These are phyloP conservation scores for Syrmaticus mikado DNA, from an alignment of 2,113 vertebrate genomes.

Conservation along the genomic window DNA sequence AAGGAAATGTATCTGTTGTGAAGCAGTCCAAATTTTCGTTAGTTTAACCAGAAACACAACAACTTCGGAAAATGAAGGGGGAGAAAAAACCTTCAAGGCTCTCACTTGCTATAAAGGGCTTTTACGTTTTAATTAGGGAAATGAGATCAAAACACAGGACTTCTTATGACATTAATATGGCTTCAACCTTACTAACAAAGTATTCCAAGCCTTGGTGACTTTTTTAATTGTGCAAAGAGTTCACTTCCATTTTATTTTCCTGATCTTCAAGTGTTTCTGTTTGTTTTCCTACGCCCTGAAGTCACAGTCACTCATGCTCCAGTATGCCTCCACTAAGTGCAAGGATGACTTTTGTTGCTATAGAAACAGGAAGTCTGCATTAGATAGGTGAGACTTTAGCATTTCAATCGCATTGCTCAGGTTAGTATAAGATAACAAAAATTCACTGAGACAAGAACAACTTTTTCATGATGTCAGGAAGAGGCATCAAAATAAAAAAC, in stretches of 20 bases:
- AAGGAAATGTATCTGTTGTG: neutral
- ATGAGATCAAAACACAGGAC: constrained; percentile 13
- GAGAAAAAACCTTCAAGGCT: neutral
- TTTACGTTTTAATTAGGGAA: constrained; percentile 51
- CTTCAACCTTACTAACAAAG: neutral
- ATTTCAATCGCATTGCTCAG: neutral
- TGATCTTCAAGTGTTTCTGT: neutral
- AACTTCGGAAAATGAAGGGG: neutral
- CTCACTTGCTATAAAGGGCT: neutral
- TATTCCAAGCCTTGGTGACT: neutral
- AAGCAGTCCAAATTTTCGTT: constrained; percentile 24
- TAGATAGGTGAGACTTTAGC: neutral
- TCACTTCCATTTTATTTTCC: neutral
- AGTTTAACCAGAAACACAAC: neutral
- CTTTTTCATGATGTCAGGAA: neutral
- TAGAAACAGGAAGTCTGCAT: constrained; percentile 9
- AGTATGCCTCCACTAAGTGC: constrained; percentile 17
- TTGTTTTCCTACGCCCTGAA: constrained; percentile 31
- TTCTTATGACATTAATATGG: constrained; percentile 9
- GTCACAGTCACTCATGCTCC: neutral
- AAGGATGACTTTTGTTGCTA: constrained; percentile 27
- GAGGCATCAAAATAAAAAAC: neutral
- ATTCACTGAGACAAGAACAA: neutral
- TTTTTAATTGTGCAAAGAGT: neutral
- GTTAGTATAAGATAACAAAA: neutral